Evolutionary conservation across 2,113 vertebrate genomes (phyloP).

Genomic region (Tympanuchus pallidicinctus): DNA sequence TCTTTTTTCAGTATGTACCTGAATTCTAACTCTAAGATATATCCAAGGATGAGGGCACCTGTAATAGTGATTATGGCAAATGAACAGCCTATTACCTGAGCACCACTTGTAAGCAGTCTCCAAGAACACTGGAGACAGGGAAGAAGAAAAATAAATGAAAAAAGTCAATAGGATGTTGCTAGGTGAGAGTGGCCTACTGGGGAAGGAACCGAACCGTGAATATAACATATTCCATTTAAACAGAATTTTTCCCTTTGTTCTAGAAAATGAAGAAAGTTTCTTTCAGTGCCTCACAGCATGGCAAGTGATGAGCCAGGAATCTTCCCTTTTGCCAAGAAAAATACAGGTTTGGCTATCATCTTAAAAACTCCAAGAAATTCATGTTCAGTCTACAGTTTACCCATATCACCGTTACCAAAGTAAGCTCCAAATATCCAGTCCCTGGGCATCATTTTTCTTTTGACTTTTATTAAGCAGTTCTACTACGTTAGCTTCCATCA

Average conservation of each 20-base stretch:
- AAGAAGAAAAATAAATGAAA: background rate
- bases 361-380: background rate
- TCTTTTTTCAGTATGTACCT: background rate
- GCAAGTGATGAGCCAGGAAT: background rate
- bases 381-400: background rate
- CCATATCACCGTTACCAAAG: background rate
- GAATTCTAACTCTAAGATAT: background rate
- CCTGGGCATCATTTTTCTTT: background rate
- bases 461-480: background rate
- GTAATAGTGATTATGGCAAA: background rate
- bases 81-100: background rate
- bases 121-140: background rate
- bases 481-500: background rate
- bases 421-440: fast-evolving
- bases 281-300: background rate
- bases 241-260: background rate
- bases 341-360: background rate
- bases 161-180: background rate
- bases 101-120: background rate
- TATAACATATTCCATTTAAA: background rate
- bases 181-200: background rate
- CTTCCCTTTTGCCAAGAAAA: background rate
- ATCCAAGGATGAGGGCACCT: background rate
- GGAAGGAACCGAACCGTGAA: background rate
- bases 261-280: background rate